Conservation (phyloP, 1,140 invertebrate species). For the Nasonia giraulti region DNA sequence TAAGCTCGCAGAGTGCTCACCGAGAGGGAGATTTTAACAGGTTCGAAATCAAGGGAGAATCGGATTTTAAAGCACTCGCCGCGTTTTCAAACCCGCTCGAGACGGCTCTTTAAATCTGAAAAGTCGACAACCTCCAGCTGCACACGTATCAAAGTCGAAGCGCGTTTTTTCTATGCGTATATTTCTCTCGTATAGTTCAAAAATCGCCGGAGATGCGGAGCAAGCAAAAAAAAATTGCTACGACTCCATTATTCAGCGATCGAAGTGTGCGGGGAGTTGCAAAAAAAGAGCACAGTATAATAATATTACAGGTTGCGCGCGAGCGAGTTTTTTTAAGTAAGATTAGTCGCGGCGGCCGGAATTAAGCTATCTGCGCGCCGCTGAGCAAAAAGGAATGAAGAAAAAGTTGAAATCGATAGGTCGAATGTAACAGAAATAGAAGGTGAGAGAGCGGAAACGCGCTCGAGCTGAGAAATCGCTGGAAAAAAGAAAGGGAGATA, state of each 20-base stretch:
- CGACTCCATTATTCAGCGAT: neutral
- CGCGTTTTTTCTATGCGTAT: too few relatives aligned
- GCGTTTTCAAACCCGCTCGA: neutral
- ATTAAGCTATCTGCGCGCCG: slow-evolving; percentile 32
- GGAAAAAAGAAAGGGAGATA: slow-evolving; percentile 11
- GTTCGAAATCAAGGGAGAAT: neutral
- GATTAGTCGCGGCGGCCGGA: slow-evolving; percentile 17
- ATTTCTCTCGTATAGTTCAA: too few relatives aligned
- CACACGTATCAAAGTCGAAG: neutral
- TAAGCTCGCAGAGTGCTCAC: neutral
- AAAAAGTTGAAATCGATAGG: slow-evolving; percentile 47
- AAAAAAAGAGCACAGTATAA: slow-evolving; percentile 6
- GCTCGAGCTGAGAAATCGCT: slow-evolving; percentile 1
- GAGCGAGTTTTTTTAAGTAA: slow-evolving; percentile 29
- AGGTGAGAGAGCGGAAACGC: slow-evolving; percentile 4
- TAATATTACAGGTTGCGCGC: neutral
- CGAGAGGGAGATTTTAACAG: neutral
- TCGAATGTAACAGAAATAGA: slow-evolving; percentile 43
- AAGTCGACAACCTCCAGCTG: neutral
- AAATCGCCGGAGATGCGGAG: too few relatives aligned
- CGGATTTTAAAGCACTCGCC: neutral
- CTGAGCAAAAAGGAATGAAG: slow-evolving; percentile 20
- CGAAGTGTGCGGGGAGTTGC: neutral
- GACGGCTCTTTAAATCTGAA: neutral
- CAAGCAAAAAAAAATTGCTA: neutral